Evolutionary conservation across 2,113 vertebrate species (phyloP).

Genomic region (Nanorana parkeri): DNA sequence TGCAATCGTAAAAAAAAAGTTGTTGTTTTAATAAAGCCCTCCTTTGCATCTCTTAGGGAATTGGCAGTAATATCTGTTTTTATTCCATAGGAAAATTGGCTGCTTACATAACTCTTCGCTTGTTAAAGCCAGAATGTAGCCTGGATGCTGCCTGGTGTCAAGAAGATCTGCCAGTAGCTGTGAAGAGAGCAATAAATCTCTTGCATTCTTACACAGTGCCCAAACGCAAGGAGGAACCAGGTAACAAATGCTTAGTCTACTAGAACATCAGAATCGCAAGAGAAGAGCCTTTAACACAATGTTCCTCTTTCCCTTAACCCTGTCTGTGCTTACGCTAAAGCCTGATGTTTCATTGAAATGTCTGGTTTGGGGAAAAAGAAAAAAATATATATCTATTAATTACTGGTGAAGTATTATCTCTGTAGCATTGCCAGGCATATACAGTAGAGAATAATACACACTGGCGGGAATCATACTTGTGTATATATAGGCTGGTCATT

Average conservation of each 20-base stretch:
- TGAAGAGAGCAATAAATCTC: slow-evolving; percentile 80
- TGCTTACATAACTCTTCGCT: slow-evolving; percentile 89
- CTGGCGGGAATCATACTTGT: too few species aligned
- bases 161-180: slow-evolving; percentile 85
- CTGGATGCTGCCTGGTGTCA: slow-evolving; percentile 90
- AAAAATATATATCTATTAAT: too few species aligned
- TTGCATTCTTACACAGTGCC: slow-evolving; percentile 84
- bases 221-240: slow-evolving; percentile 77
- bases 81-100: slow-evolving; percentile 80
- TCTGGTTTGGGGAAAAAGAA: too few species aligned
- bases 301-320: too few species aligned
- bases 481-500: too few species aligned
- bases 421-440: too few species aligned
- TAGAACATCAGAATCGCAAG: too few species aligned
- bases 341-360: too few species aligned
- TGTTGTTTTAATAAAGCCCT: background rate
- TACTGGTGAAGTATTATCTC: too few species aligned
- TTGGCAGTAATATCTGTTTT: slow-evolving; percentile 38
- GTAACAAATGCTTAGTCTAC: slow-evolving; percentile 57
- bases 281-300: too few species aligned
- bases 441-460: too few species aligned
- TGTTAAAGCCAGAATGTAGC: slow-evolving; percentile 90
- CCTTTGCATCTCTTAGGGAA: background rate
- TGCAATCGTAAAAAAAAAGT: background rate
- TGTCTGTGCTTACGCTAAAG: too few species aligned